phyloP scores from a whole-genome alignment of 2,888 invertebrate species.

The Aproaerema taeniolella region DNA sequence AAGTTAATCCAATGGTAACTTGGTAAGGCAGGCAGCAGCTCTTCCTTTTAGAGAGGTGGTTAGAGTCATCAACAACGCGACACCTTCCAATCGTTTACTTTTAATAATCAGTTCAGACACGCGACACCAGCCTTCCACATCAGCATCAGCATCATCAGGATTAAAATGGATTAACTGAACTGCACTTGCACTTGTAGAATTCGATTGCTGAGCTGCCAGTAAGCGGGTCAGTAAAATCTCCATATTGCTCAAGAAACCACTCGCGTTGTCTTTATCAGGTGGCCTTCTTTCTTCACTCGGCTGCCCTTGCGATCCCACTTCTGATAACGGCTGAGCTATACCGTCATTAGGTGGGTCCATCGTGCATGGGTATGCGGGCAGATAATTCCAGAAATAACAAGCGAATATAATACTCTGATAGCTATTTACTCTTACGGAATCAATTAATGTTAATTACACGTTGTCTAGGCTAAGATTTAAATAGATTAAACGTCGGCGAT shows the following conservation, averaged over 20 bases:
- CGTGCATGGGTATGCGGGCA: neutral
- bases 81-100: slow-evolving; percentile 5
- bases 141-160: slow-evolving; percentile 18
- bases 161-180: slow-evolving; percentile 16
- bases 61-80: slow-evolving; percentile 22
- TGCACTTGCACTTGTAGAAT: too few species aligned
- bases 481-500: too few species aligned
- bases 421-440: neutral
- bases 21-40: slow-evolving; percentile 22
- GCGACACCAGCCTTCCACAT: slow-evolving; percentile 20
- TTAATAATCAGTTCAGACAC: slow-evolving; percentile 14
- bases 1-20: slow-evolving; percentile 16
- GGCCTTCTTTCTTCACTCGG: neutral
- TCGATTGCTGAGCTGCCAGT: neutral
- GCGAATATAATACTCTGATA: neutral
- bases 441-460: neutral
- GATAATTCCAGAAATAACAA: neutral
- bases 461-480: neutral
- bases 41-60: slow-evolving; percentile 23
- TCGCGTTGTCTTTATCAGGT: neutral
- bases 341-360: neutral
- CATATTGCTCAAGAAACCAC: neutral
- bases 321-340: neutral
- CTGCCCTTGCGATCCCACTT: neutral
- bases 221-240: neutral